phyloP scores from a whole-genome alignment of 1,140 invertebrate genomes.

The Copidosoma floridanum region DNA sequence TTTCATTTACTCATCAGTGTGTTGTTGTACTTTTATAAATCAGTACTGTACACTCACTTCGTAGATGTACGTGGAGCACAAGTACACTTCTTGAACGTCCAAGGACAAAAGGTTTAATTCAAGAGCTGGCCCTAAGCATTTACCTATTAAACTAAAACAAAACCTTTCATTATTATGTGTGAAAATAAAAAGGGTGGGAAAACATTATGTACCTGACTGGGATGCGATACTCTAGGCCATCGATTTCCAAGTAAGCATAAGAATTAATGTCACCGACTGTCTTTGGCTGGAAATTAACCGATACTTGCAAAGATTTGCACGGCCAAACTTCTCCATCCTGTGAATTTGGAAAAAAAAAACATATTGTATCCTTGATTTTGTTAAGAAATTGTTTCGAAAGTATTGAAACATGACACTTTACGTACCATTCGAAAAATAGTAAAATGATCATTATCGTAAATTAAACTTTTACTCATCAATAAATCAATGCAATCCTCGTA shows the following conservation, averaged over 20 bases:
- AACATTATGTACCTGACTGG: constrained; percentile 38
- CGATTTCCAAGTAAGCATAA: constrained; percentile 45
- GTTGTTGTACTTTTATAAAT: background rate
- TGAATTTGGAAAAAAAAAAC: background rate
- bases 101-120: constrained; percentile 42
- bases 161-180: no score
- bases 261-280: constrained; percentile 34
- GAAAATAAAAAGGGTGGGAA: background rate
- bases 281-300: constrained; percentile 40
- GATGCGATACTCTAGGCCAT: constrained; percentile 41
- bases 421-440: constrained; percentile 30
- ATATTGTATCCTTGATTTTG: background rate
- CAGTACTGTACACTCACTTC: no score
- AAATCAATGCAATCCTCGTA: constrained; percentile 39
- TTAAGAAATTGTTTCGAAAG: no score
- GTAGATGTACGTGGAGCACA: constrained; percentile 41
- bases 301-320: constrained; percentile 34
- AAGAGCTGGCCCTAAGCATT: constrained; percentile 43
- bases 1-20: no score
- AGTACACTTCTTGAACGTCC: constrained; percentile 37
- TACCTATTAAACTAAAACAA: constrained; percentile 35
- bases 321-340: constrained; percentile 47
- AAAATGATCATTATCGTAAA: constrained; percentile 36
- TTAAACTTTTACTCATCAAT: constrained; percentile 35
- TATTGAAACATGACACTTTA: background rate